Evolutionary conservation across 1,140 invertebrate species (phyloP), one percentile per base, ranked within the genome.

Genomic region (Drosophila albomicans): DNA sequence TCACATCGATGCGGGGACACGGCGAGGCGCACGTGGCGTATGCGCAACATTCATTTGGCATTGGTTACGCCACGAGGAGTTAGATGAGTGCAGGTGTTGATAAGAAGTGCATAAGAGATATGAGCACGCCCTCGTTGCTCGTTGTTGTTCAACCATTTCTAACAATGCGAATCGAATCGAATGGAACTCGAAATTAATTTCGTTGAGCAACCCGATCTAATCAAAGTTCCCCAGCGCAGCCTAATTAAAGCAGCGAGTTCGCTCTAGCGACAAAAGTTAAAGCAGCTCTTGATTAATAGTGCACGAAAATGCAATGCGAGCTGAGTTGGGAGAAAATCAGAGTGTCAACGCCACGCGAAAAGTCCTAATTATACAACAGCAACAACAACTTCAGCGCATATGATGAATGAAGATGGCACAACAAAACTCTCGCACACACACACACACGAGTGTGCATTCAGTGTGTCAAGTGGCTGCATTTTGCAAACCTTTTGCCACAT

Each of bases 391-490:
- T 38, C 35, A 62, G 69, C 61, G 49, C 32, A 69, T 74, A 70
- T 80, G 78, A 80, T 74, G 78, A 66, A 80, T 80, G 78, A 75
- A 78, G 65, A 78, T 66, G 75, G 20, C 46, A 62, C 59, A 65
- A 66, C 28, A 56, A 70, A 52, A 51, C 11, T 10, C 32, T 45
- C 30, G 25, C 11, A 54, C 48, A 45, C 68, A 54, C 48, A 45
- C 68, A 62, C 57, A 63, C 45, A 54, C 20, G 20, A 25, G 20
- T 25, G 20, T 25, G n/a, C 20, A 54, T 46, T 45, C 48, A 75
- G 32, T 69, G 59, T 77, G 75, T 75, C 78, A 81, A 81, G 76
- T 81, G 78, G 62, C 71, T 81, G 66, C 76, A 75, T 75, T 78
- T 78, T 71, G 67, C 78, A 78, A 71, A 70, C 75, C 69, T 66